Base-by-base conservation (phyloP, 2,888 invertebrate species). In the Drosophila nr. perissopoda region DNA sequence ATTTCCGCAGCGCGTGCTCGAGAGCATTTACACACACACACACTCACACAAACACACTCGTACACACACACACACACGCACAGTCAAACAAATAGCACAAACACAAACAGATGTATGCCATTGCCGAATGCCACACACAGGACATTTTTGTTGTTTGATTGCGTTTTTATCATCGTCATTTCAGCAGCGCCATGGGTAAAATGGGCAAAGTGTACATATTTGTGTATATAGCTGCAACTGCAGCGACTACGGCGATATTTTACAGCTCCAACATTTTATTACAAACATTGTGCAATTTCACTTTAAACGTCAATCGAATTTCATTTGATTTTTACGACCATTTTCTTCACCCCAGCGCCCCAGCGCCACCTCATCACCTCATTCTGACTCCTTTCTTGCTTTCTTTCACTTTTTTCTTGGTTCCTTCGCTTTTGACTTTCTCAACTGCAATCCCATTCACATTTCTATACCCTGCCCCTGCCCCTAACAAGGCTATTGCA, bases 251-350 rank as follows among this genome's bases (percentile, higher is more conserved):
- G 52, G 77, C 73, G 68, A 87, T 87, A 86, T 89, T 89, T 89
- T 87, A 86, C 89, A 73, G 73, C 73, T 64, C 67, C 89, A 88
- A 85, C 89, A 88, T 85, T 85, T 88, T 88, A 89, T 81, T 76
- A 71, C 89, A 89, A 87, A 83, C 85, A 86, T 81, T 84, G 89
- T 86, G 89, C 89, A 81, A 86, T 89, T 84, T 89, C 87, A 82
- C 85, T 87, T 87, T 86, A 86, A 89, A 84, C 85, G 82, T 80
- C 86, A 89, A 86, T 89, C 85, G 87, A 86, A 87, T 86, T 87
- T 87, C 80, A 80, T 87, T 87, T 74, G 80, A 86, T 84, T 89
- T 86, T 87, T 89, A 89, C 80, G 80, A 89, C 76, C 75, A 61
- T 48, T 74, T 76, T 77, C 66, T 33, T 66, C 27, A 42, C 4